Evolutionary conservation across 2,797 vertebrate genomes (phyloP), one percentile per base, ranked within the genome.

Genomic region (Hybognathus amarus): DNA sequence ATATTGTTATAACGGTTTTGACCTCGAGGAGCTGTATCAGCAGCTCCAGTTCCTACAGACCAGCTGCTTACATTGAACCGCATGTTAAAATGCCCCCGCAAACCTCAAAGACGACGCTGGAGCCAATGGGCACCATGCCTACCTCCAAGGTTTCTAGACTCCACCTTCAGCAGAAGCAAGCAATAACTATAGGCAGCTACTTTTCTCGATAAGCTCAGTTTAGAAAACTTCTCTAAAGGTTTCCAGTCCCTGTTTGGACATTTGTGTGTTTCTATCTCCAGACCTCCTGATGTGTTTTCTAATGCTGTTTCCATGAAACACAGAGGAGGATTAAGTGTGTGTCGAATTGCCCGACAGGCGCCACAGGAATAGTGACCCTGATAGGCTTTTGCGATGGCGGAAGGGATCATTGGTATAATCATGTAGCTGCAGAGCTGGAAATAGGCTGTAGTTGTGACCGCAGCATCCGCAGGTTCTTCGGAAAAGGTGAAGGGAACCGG

Each of bases 1-100:
- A 90, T 93, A 93, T 93, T 92, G 88, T 92, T 92, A 89, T 88
- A 88, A 77, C 85, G 86, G 69, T 80, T 83, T 82, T 91, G 90
- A 93, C 90, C 91, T 66, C 73, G 71, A 84, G 56, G 42, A 33
- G 87, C 91, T 90, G 86, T 85, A 88, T 94, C 90, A 91, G 93
- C 91, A 88, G 68, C 85, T 85, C 82, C 45, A 67, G 47, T 45
- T 83, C 86, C 27, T 2, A 22, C 52, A 30, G 61, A 52, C 59
- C 52, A 68, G 82, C 84, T 83, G 80, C 54, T 80, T 68, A 74
- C 36, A 83, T 81, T 66, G 52, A 74, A 71, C 59, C 3, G 15
- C n/a, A 56, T 70, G 64, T 83, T 83, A 69, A 81, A 73, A 78
- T 56, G 38, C 40, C 63, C 52, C 33, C 11, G 3, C 30, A 40